Percentiles rank a stretch among this genome's conserved stretches.
These are phyloP conservation scores for Naso thynnoides DNA, from an alignment of 2,797 vertebrate species.

Conservation along the genomic window DNA sequence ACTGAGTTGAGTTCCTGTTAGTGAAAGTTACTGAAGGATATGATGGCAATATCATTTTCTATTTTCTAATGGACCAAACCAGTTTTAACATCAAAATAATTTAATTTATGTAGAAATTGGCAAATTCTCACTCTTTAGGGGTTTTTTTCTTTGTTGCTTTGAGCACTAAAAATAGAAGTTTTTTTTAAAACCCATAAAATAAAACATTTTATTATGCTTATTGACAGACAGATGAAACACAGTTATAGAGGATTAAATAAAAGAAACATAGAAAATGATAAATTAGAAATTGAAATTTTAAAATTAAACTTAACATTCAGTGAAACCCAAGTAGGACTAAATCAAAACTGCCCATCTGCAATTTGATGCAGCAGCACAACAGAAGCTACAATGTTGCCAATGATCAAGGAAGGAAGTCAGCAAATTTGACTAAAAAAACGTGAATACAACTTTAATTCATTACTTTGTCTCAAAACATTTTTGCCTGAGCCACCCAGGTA, in stretches of 20 bases:
- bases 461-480: no score
- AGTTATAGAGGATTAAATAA: background rate
- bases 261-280: background rate
- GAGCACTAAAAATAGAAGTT: background rate
- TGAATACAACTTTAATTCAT: no score
- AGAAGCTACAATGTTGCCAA: background rate
- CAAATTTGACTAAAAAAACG: background rate
- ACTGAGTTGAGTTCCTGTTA: background rate
- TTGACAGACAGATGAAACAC: background rate
- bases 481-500: no score
- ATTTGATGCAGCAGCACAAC: background rate
- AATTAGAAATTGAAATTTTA: background rate
- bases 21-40: background rate
- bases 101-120: background rate
- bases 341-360: background rate
- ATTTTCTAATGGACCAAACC: background rate
- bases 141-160: background rate
- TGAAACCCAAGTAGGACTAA: no score
- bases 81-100: background rate
- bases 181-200: background rate
- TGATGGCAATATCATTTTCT: background rate
- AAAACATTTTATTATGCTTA: background rate
- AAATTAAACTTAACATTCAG: no score
- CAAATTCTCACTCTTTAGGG: background rate
- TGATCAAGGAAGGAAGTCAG: background rate